These are phyloP conservation scores for Tyria jacobaeae DNA, from an alignment of 2,888 invertebrate genomes.

Conservation along the genomic window DNA sequence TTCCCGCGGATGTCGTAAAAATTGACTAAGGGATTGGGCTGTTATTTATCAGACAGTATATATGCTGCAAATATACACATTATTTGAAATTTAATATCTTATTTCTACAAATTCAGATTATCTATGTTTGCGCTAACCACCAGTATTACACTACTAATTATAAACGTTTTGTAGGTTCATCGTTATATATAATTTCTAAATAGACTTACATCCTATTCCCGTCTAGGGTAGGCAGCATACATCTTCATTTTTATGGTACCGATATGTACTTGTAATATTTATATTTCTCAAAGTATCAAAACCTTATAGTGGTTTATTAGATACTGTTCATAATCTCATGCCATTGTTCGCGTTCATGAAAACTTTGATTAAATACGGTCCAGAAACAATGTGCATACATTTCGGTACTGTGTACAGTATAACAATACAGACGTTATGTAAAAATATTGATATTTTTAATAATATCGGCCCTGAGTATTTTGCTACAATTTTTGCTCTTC, in stretches of 20 bases:
- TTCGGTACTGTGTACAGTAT: conserved; percentile 6
- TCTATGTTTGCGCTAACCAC: no score
- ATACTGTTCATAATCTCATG: conserved; percentile 4
- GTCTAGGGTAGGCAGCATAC: no score
- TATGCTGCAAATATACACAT: no score
- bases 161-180: no score
- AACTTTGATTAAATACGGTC: conserved; percentile 33
- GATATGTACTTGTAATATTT: background rate
- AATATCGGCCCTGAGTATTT: background rate
- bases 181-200: no score
- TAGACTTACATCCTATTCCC: no score
- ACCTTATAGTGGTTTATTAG: background rate
- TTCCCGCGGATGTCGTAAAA: no score
- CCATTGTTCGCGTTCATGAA: conserved; percentile 40
- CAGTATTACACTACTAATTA: no score
- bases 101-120: no score
- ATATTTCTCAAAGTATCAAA: conserved; percentile 10
- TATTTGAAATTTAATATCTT: no score
- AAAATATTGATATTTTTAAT: conserved; percentile 17
- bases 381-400: conserved; percentile 17
- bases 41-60: no score
- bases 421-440: conserved; percentile 18
- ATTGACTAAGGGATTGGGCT: no score
- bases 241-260: background rate
- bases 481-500: background rate